Base-by-base conservation (phyloP, 2,888 invertebrate species). In the Muscina levida region DNA sequence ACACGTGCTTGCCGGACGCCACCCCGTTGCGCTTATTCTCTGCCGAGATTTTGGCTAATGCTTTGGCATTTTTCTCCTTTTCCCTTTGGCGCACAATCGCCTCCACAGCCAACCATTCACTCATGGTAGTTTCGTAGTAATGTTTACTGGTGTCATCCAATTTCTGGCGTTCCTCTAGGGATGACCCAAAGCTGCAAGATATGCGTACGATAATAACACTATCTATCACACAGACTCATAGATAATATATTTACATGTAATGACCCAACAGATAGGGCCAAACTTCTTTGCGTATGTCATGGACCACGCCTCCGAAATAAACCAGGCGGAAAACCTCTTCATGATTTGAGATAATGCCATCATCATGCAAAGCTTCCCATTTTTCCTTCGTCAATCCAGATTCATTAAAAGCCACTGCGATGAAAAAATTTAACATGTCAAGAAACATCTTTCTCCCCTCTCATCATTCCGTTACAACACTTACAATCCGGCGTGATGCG, bases 61-160 rank as follows among this genome's bases (percentile, higher is more conserved):
- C 97, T 15, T 95, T 94, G 0, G 96, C 97, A 81, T 95, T 95
- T 37, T 94, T 94, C 88, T 96, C 96, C 81, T 94, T 94, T 86
- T 97, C 97, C 2, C 94, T 91, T 88, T 96, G 96, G 1, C 94
- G 91, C 0, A 98, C 97, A 82, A 98, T 97, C 0, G 97, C 97
- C 88, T 98, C 98, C 0, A 98, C 97, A 0, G 97, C 97, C 82
- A 97, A 90, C 98, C 98, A 98, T 89, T 98, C 97, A 0, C 97
- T 96, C 96, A 98, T 97, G 0, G 95, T 95, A 8, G 95, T 95
- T 89, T 98, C 97, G 85, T 97, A 97, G 79, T 94, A 93, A 56
- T 95, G 94, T 80, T 94, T 93, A 42, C 94, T 94, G 57, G 93
- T 92, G 76, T 92, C 91, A 84, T 95, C 94, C 80, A 94, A 92